A percentile compares a stretch with the other conserved stretches of the same genome.
Evolutionary conservation across 2,113 vertebrate species (phyloP).

Genomic region (Theristicus caerulescens): DNA sequence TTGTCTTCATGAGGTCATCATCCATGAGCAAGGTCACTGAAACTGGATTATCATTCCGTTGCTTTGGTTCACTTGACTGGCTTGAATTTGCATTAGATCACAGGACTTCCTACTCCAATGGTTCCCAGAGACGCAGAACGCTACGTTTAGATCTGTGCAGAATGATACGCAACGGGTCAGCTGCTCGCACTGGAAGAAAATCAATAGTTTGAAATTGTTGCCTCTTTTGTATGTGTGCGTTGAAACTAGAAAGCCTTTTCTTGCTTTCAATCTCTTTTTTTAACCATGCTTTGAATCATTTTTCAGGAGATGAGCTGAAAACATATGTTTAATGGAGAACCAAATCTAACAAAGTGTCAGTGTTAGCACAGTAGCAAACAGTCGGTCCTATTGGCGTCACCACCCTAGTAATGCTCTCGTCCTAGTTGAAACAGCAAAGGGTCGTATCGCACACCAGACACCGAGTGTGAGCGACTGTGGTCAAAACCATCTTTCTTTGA

Average conservation of each 20-base stretch:
- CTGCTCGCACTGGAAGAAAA: constrained; percentile 45
- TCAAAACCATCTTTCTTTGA: neutral
- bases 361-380: constrained; percentile 20
- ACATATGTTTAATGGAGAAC: neutral
- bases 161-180: neutral
- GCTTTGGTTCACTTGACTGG: constrained; percentile 4
- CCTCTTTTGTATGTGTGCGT: constrained; percentile 24
- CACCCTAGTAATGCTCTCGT: neutral
- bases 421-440: neutral
- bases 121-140: neutral
- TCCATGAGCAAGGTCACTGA: neutral
- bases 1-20: constrained; percentile 29
- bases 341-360: neutral
- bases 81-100: constrained; percentile 38
- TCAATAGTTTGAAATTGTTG: constrained; percentile 15
- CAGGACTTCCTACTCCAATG: neutral
- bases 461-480: neutral
- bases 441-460: neutral
- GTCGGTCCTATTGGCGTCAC: constrained; percentile 50
- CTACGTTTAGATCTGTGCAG: neutral
- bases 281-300: constrained; percentile 32
- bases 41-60: neutral
- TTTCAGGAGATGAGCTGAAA: constrained; percentile 46
- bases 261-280: constrained; percentile 10
- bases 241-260: constrained; percentile 51